phyloP scores from a whole-genome alignment of 53 echinoderm and acorn worm species.

The Patiria pectinifera region DNA sequence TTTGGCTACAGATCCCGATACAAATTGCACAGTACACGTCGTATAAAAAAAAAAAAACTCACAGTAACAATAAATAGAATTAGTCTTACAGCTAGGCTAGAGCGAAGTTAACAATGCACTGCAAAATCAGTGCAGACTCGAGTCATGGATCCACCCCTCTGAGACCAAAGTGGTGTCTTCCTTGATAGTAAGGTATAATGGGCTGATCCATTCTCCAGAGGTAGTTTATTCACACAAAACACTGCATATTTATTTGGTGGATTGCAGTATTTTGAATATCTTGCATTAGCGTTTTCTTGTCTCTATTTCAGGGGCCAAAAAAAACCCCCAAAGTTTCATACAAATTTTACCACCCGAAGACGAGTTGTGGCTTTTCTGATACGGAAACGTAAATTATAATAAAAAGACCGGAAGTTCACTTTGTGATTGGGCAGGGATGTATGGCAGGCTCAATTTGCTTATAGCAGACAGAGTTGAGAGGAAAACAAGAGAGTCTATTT shows the following conservation, averaged over 20 bases:
- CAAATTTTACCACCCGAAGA: background rate
- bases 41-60: conserved; percentile 4
- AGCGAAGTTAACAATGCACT: conserved; percentile 13
- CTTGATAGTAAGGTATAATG: conserved; percentile 30
- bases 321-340: background rate
- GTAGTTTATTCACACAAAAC: conserved; percentile 39
- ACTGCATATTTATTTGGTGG: conserved; percentile 7
- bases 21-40: conserved; percentile 46
- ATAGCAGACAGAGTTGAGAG: background rate
- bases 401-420: background rate
- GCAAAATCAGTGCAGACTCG: background rate
- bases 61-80: conserved; percentile 14
- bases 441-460: background rate
- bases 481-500: background rate
- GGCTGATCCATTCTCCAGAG: conserved; percentile 51
- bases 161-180: conserved; percentile 42
- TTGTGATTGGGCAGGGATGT: background rate
- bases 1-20: background rate
- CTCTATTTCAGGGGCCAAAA: background rate
- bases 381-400: background rate
- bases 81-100: conserved; percentile 5
- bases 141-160: conserved; percentile 36
- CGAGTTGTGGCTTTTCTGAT: background rate
- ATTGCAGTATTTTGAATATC: background rate
- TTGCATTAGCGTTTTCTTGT: background rate